A percentile compares a stretch with the other conserved stretches of the same genome.
phyloP scores from a whole-genome alignment of 2,888 invertebrate species.

The Alviniconcha strummeri region DNA sequence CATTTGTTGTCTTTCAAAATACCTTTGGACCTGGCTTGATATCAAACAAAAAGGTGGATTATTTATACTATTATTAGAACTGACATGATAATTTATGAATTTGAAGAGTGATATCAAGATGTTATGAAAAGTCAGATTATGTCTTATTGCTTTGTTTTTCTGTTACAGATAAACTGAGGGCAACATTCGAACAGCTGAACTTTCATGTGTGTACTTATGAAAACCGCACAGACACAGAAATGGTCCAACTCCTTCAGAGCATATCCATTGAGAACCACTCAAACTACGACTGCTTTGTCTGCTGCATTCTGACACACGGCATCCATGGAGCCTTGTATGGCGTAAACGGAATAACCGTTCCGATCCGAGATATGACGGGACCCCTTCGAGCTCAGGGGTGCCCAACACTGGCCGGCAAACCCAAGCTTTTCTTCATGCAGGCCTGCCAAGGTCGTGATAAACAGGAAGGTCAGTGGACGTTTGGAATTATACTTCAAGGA shows the following conservation, averaged over 20 bases:
- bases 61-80: too few relatives aligned
- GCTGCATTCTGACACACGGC: constrained; percentile 62
- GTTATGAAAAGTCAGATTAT: too few relatives aligned
- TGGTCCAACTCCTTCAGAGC: constrained; percentile 35
- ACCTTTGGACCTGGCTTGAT: too few relatives aligned
- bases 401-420: constrained; percentile 62
- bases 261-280: constrained; percentile 44
- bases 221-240: constrained; percentile 46
- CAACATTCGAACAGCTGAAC: constrained; percentile 31
- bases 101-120: too few relatives aligned
- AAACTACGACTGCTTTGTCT: constrained; percentile 54
- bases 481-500: too few relatives aligned
- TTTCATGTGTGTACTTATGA: constrained; percentile 38
- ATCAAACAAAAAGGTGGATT: too few relatives aligned
- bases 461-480: constrained; percentile 48
- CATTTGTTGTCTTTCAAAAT: too few relatives aligned
- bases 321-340: constrained; percentile 47
- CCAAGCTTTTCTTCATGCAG: constrained; percentile 70
- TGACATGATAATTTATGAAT: too few relatives aligned
- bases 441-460: constrained; percentile 66
- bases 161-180: constrained; percentile 25
- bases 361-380: constrained; percentile 54
- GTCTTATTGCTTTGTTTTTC: not conserved
- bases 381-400: constrained; percentile 58
- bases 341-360: constrained; percentile 39